Evolutionary conservation across 2,113 vertebrate genomes (phyloP), one percentile per base, ranked within the genome.

Genomic region (Synchiropus splendidus): DNA sequence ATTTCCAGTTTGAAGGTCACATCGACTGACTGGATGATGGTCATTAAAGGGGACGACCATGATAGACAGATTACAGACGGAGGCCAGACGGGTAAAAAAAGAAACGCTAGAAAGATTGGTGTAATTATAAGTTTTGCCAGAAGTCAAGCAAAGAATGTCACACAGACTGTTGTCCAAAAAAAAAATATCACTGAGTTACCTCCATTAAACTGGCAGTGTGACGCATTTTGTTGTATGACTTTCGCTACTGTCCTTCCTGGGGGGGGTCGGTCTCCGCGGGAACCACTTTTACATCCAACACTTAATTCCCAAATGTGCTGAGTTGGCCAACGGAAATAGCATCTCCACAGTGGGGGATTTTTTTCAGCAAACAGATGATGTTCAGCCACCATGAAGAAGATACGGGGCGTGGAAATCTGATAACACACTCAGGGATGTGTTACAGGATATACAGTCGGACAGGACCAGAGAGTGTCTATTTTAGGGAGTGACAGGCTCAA

Each of bases 241-340:
- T 70, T 70, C 27, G 42, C 36, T 44, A 2, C 34, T 54, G 59
- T 9, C 68, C 64, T 79, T 64, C 57, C 56, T 60, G 37, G 13
- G 40, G 14, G 58, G 59, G 50, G 64, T 50, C 9, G 14, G 31
- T 51, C 58, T 66, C 72, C 52, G 46, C 35, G 18, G 59, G 58
- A 67, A 34, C 32, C 42, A 30, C 40, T 59, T 58, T 42, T 34
- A 40, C 46, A 50, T 58, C 49, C 49, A 61, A 46, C 16, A 9
- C 51, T 52, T 66, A 56, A 66, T 47, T 61, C 37, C 18, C 30
- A 58, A 72, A 79, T 70, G 43, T 72, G 70, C 70, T 63, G 57
- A 74, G 51, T 67, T 31, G 17, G 10, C 17, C 33, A 51, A 27
- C 33, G 10, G 51, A 61, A 72, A 78, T 68, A 46, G 56, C 50